Evolutionary conservation across 2,888 invertebrate genomes (phyloP), one percentile per base, ranked within the genome.

Genomic region (Cenopis cana): DNA sequence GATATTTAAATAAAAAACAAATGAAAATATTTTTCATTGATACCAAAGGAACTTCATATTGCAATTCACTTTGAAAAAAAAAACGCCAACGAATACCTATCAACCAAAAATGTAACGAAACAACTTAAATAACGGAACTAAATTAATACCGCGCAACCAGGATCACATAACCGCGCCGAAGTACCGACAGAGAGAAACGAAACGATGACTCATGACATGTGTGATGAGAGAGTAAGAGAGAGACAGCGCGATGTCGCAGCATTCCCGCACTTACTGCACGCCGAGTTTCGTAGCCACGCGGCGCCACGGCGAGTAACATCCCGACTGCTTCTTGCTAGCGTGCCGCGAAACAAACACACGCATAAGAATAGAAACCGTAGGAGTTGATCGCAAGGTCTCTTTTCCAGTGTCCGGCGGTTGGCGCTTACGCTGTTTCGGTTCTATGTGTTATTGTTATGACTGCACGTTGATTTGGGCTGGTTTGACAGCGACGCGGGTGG

Each of bases 241-340:
- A 87, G 86, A 83, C 84, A 84, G 84, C 84, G 84, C 81, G 83
- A 82, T 79, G 78, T 78, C 81, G 76, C 76, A 81, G 78, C 86
- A 85, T 87, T 86, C 87, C 84, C 83, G 84, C 81, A 97, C 98
- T 97, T 97, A 98, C 97, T 97, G 97, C 94, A 98, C 97, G 96
- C 98, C 97, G 90, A 98, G 96, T 94, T 97, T 98, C 94, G 97
- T 97, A 92, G 98, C 98, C 93, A 98, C 98, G 94, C 97, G 96
- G 88, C 97, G 96, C 98, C 98, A 98, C 94, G 97, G 98, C 90
- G 97, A 97, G 95, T 97, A 97, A 95, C 96, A 96, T 90, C 95
- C 95, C 94, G 64, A 64, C 52, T 95, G 93, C 93, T 94, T 95
- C 95, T 95, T 95, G 96, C 95, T 95, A 94, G 81, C 81, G 79